Percentiles rank a stretch among this genome's conserved stretches.
Evolutionary conservation across 2,113 vertebrate genomes (phyloP).

Genomic region (Nibea albiflora): DNA sequence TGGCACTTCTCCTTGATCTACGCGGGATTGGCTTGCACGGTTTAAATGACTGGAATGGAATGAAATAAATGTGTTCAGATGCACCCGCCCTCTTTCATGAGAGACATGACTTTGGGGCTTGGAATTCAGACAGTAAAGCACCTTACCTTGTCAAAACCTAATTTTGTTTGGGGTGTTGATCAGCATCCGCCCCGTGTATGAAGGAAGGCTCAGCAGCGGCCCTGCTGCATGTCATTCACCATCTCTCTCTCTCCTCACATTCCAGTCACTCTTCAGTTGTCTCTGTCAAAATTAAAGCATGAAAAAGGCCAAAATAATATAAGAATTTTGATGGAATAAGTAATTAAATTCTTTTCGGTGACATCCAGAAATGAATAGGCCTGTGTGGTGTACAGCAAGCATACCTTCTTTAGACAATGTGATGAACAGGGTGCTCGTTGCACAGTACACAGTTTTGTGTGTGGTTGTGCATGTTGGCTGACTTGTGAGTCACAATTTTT

Average conservation of each 20-base stretch:
- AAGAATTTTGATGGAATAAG: not conserved
- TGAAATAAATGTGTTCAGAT: not conserved
- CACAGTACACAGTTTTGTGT: not conserved
- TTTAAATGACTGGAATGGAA: no score
- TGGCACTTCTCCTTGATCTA: not conserved
- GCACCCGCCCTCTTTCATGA: not conserved
- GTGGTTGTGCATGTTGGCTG: not conserved
- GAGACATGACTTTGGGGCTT: not conserved
- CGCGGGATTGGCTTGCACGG: not conserved
- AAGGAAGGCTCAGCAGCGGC: no score
- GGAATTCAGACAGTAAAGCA: not conserved
- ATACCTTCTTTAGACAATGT: not conserved
- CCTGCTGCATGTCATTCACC: no score
- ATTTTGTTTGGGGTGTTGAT: not conserved
- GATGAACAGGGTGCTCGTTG: not conserved
- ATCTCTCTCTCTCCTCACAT: no score
- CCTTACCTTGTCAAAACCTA: not conserved
- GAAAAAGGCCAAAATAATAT: no score
- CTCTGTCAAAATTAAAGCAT: no score
- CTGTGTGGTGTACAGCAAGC: not conserved
- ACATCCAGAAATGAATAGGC: not conserved
- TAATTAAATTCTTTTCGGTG: not conserved
- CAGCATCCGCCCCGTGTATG: no score
- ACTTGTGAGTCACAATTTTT: not conserved
- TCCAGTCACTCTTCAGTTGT: no score